Evolutionary conservation across 2,797 vertebrate genomes (phyloP).

Genomic region (Thamnophis elegans): DNA sequence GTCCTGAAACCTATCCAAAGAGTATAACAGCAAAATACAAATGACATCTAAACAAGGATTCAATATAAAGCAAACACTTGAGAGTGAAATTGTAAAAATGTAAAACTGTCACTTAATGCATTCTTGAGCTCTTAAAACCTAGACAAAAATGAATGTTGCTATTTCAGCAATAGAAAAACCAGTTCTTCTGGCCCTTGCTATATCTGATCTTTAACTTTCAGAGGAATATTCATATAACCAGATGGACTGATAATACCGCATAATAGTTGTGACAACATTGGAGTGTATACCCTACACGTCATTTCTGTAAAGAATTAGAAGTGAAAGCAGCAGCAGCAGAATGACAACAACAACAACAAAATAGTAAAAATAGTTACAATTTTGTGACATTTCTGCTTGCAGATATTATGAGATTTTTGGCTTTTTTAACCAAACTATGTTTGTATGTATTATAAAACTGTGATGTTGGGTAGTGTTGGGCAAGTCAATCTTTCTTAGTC

Average conservation of each 20-base stretch:
- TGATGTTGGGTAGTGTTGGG: neutral
- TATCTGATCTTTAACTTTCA: neutral
- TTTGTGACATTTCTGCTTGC: neutral
- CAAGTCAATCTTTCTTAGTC: neutral
- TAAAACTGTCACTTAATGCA: neutral
- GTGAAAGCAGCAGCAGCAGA: neutral
- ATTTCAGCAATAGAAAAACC: neutral
- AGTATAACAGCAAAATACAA: conserved; percentile 80
- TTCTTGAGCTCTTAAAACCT: neutral
- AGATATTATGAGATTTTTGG: neutral
- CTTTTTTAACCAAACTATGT: neutral
- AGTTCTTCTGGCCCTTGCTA: neutral
- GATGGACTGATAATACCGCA: neutral
- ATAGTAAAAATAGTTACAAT: neutral
- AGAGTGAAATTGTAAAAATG: conserved; percentile 78
- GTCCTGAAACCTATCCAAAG: conserved; percentile 45
- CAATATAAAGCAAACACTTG: conserved; percentile 63
- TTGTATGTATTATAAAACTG: neutral
- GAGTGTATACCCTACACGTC: neutral
- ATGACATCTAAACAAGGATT: conserved; percentile 69
- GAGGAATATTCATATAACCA: neutral
- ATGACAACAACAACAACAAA: neutral
- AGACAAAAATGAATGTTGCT: neutral
- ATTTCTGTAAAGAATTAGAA: neutral
- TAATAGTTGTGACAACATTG: too few relatives aligned